Evolutionary conservation across 92 coral and sea anemone species (phyloP).

Genomic region (Parazoanthus swiftii): DNA sequence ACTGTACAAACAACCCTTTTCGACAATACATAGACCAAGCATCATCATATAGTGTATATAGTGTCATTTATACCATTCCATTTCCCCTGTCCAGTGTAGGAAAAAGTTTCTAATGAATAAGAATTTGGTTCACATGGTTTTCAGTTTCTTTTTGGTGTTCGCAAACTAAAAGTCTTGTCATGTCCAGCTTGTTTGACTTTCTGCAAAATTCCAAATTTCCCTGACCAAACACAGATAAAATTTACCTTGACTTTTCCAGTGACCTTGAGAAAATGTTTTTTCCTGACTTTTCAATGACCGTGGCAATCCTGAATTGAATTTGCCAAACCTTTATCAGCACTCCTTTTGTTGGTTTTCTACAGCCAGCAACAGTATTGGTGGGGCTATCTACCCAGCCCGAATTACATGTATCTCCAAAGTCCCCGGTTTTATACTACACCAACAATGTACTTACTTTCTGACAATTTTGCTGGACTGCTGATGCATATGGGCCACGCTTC

Average conservation of each 20-base stretch:
- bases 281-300: not conserved
- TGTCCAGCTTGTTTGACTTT: not conserved
- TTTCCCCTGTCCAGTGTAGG: not conserved
- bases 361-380: not conserved
- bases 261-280: not conserved
- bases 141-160: not conserved
- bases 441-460: not conserved
- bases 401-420: not conserved
- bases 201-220: not conserved
- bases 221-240: not conserved
- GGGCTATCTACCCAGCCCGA: not conserved
- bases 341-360: not conserved
- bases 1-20: no score
- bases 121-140: not conserved
- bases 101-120: not conserved
- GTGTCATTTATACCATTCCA: no score
- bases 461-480: not conserved
- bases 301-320: not conserved
- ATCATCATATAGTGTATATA: no score
- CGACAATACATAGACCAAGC: no score
- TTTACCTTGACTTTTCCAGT: not conserved
- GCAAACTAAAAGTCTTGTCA: not conserved
- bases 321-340: not conserved
- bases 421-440: not conserved
- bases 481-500: not conserved